Conservation (phyloP, 2,113 vertebrate genomes). For the Lasiurus cinereus region DNA sequence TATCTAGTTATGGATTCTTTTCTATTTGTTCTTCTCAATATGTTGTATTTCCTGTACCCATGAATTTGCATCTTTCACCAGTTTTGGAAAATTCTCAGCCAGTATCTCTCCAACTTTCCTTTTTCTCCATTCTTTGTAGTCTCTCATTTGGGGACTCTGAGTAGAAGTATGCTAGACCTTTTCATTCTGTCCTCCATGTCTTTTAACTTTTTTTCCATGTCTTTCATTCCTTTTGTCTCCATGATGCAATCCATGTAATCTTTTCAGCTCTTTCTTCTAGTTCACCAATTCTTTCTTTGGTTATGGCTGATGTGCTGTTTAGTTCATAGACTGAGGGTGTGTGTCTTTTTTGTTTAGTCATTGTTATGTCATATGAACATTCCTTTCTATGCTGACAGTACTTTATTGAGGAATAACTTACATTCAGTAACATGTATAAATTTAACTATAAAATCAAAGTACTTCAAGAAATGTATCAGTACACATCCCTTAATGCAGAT, state of each 20-base stretch:
- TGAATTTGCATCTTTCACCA: constrained; percentile 41
- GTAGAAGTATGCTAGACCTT: neutral
- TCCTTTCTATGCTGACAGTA: neutral
- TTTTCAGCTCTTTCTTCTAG: neutral
- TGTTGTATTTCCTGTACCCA: neutral
- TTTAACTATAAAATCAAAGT: neutral
- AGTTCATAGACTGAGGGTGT: neutral
- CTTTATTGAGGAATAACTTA: neutral
- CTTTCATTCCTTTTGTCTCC: neutral
- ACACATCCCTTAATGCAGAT: neutral
- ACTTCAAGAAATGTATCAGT: neutral
- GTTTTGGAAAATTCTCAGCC: constrained; percentile 23
- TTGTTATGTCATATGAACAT: neutral
- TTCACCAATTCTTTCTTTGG: neutral
- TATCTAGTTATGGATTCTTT: neutral
- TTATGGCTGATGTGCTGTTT: neutral
- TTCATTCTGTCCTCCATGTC: neutral
- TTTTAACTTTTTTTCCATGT: neutral
- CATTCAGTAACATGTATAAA: neutral
- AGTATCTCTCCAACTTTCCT: neutral
- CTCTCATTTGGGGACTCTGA: neutral
- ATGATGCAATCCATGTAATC: neutral
- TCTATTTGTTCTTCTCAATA: neutral
- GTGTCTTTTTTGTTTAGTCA: neutral
- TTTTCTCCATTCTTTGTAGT: neutral